Conservation (phyloP, 2,888 invertebrate genomes). For the Drosophila lacicola region DNA sequence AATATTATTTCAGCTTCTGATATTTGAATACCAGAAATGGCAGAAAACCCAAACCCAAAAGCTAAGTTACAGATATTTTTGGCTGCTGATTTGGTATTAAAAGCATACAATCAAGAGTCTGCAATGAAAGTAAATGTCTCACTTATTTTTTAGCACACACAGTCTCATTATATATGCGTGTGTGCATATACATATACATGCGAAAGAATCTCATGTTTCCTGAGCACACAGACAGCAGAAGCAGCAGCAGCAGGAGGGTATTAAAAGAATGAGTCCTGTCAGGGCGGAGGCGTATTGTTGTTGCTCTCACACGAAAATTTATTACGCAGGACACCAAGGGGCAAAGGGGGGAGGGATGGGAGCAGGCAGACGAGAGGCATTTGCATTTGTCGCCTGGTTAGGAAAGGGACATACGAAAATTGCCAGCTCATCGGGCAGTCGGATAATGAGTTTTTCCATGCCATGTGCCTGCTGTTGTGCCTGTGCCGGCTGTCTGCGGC, state of each 20-base stretch:
- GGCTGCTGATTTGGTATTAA: conserved; percentile 59
- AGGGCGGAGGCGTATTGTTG: conserved; percentile 38
- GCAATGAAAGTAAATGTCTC: conserved; percentile 78
- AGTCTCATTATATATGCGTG: conserved; percentile 16
- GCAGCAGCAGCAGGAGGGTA: conserved; percentile 3
- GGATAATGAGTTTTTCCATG: conserved; percentile 36
- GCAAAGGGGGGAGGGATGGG: not conserved
- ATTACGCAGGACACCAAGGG: conserved; percentile 48
- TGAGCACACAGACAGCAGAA: conserved; percentile 34
- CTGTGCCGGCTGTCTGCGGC: not conserved
- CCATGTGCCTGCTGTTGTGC: not conserved
- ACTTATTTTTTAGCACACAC: conserved; percentile 59
- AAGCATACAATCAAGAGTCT: conserved; percentile 73
- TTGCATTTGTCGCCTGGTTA: conserved; percentile 54
- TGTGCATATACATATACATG: not conserved
- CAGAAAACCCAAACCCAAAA: not conserved
- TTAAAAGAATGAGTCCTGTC: conserved; percentile 27
- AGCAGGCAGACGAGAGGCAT: conserved; percentile 13
- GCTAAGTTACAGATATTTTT: conserved; percentile 40
- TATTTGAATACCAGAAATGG: conserved; percentile 6
- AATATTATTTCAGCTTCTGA: conserved; percentile 4
- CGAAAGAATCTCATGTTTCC: conserved; percentile 33
- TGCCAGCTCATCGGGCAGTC: conserved; percentile 46
- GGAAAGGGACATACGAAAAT: conserved; percentile 57
- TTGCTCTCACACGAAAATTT: conserved; percentile 64